phyloP scores from a whole-genome alignment of 2,113 vertebrate genomes.

The Bambusicola thoracicus region DNA sequence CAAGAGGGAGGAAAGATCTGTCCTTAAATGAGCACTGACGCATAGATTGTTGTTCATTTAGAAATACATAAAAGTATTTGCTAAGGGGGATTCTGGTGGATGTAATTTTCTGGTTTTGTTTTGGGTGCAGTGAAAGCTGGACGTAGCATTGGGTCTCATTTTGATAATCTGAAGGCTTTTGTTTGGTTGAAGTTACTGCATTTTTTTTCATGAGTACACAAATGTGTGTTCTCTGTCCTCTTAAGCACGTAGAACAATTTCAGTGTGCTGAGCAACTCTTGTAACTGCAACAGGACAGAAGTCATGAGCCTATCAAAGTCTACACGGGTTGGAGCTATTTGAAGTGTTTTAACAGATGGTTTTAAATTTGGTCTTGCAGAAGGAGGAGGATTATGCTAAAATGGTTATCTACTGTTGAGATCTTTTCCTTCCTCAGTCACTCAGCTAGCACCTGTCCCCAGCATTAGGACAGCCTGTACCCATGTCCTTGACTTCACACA shows the following conservation, averaged over 20 bases:
- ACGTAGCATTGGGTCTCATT: neutral
- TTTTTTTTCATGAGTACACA: rapidly evolving
- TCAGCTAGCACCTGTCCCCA: neutral
- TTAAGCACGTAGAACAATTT: neutral
- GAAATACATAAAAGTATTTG: neutral
- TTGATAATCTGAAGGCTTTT: neutral
- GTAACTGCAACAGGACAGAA: neutral
- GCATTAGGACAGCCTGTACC: neutral
- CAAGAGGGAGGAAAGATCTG: neutral
- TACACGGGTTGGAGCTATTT: neutral
- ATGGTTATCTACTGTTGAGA: neutral
- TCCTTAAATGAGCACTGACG: neutral
- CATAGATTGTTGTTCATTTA: neutral
- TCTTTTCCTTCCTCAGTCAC: neutral
- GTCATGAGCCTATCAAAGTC: neutral
- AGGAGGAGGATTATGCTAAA: neutral
- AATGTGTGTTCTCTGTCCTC: neutral
- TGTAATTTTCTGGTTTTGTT: neutral
- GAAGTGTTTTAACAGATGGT: neutral
- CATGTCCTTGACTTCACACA: neutral
- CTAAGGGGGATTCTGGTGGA: neutral
- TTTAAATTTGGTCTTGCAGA: neutral
- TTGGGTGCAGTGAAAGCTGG: neutral
- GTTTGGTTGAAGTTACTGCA: neutral
- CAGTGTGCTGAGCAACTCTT: neutral